phyloP scores from a whole-genome alignment of 1,140 invertebrate species.

The Drosophila biarmipes region DNA sequence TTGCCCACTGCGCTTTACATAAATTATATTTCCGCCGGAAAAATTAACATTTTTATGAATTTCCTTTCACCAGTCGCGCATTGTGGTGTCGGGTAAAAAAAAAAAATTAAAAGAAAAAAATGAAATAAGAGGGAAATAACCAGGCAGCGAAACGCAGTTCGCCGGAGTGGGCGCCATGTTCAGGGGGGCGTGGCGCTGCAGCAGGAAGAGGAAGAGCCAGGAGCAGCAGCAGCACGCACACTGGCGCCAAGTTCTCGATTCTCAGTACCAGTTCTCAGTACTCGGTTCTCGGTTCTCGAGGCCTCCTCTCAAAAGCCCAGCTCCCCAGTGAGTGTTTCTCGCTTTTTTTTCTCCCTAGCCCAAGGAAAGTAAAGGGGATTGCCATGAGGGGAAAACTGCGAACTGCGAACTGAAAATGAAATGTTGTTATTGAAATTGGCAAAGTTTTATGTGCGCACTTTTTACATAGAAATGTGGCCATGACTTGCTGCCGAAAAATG shows the following conservation, averaged over 20 bases:
- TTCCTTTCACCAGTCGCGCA: conserved; percentile 76
- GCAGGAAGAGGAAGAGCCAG: conserved; percentile 43
- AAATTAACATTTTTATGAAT: conserved; percentile 84
- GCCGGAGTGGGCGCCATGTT: conserved; percentile 9
- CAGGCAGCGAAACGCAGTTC: conserved; percentile 35
- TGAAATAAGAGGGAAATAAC: conserved; percentile 16
- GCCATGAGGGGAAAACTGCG: conserved; percentile 33
- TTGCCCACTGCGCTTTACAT: conserved; percentile 81
- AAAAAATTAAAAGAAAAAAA: conserved; percentile 15
- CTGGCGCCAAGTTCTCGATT: conserved; percentile 60
- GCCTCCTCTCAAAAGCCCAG: conserved; percentile 32
- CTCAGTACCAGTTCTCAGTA: conserved; percentile 14
- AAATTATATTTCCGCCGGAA: conserved; percentile 83
- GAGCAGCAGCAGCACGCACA: conserved; percentile 55
- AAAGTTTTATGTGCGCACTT: conserved; percentile 78
- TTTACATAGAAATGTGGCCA: conserved; percentile 81
- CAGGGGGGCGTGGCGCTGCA: conserved; percentile 22
- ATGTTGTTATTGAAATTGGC: conserved; percentile 82
- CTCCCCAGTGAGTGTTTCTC: conserved; percentile 64
- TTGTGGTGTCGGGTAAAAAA: conserved; percentile 61
- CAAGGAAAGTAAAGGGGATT: not conserved
- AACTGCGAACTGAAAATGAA: conserved; percentile 74
- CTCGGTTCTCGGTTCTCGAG: conserved; percentile 21
- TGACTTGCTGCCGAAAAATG: conserved; percentile 73
- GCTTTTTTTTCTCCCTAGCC: conserved; percentile 30